Percentiles rank a stretch among this genome's conserved stretches.
These are phyloP conservation scores for Lepisosteus oculatus DNA, from an alignment of 2,113 vertebrate genomes.

Conservation along the genomic window DNA sequence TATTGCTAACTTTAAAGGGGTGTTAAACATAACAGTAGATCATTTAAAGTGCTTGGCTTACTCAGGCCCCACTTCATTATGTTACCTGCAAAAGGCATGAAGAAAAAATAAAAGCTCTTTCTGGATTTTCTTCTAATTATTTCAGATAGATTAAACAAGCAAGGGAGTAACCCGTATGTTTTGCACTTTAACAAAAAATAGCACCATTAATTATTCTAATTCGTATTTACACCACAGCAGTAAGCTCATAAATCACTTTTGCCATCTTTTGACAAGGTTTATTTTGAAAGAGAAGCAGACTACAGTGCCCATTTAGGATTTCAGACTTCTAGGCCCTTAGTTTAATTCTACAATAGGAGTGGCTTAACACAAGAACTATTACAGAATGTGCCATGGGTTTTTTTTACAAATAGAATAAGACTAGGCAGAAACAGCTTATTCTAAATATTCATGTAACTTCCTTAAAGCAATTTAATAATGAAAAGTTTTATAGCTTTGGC, in stretches of 20 bases:
- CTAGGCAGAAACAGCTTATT: too few species aligned
- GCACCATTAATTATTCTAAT: constrained; percentile 54
- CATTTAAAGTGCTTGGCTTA: constrained; percentile 53
- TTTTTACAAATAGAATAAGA: too few species aligned
- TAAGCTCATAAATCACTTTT: constrained; percentile 46
- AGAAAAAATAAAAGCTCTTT: constrained; percentile 19
- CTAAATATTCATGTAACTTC: too few species aligned
- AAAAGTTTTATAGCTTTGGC: too few species aligned
- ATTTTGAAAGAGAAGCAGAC: not conserved
- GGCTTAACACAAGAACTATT: too few species aligned
- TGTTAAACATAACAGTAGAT: constrained; percentile 52
- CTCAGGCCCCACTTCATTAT: constrained; percentile 50
- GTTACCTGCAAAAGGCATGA: constrained; percentile 43
- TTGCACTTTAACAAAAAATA: constrained; percentile 53
- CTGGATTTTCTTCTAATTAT: constrained; percentile 46
- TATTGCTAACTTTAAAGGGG: constrained; percentile 35
- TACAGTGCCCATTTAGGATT: not conserved
- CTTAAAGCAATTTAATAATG: too few species aligned
- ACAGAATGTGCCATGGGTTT: too few species aligned
- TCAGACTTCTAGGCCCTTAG: too few species aligned
- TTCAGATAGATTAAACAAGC: constrained; percentile 61
- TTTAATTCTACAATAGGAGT: too few species aligned
- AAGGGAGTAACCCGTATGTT: constrained; percentile 25
- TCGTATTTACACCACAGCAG: constrained; percentile 55
- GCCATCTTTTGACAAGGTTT: constrained; percentile 38